Evolutionary conservation across 2,888 invertebrate genomes (phyloP), one percentile per base, ranked within the genome.

Genomic region (Sipunculus nudus): DNA sequence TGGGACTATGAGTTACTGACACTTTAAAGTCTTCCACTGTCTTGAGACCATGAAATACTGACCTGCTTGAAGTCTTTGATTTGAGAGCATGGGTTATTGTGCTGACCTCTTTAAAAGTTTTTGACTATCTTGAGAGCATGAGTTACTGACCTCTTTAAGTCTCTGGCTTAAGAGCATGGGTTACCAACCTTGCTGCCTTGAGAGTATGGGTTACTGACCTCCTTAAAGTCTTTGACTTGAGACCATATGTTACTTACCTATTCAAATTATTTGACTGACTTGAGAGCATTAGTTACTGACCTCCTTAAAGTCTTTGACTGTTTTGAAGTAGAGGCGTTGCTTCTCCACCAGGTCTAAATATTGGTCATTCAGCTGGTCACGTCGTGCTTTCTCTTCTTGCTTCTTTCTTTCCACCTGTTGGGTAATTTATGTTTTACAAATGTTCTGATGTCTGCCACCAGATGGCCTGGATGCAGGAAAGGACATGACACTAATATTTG

Each of bases 271-370:
- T n/a, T n/a, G 10, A n/a, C 1, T 25, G n/a, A 28, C 29, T 28
- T 26, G 13, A 28, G 21, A 28, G 47, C 26, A 39, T n/a, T 35
- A 2, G 16, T 21, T 16, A 35, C 45, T 39, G 47, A 83, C 86
- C 75, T 89, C 88, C 63, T 90, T 90, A 56, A 93, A 87, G 76
- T 92, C 90, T 75, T 90, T 88, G 31, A 92, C 89, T 39, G 91
- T 90, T 47, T 88, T 87, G 43, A 90, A 90, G 82, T 93, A 93
- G 65, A 89, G 88, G 50, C 93, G 85, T 78, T 92, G 91, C 68
- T 90, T 88, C 70, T 93, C 92, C 38, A 85, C 70, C 39, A 86
- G 71, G 58, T 84, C 82, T 19, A 84, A 72, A 58, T 85, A 80
- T 38, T 80, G 72, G 64, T 88, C 86, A 75, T 89, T 90, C 29